These are phyloP conservation scores for Beris chalybata DNA, from an alignment of 2,888 invertebrate species.

Conservation along the genomic window DNA sequence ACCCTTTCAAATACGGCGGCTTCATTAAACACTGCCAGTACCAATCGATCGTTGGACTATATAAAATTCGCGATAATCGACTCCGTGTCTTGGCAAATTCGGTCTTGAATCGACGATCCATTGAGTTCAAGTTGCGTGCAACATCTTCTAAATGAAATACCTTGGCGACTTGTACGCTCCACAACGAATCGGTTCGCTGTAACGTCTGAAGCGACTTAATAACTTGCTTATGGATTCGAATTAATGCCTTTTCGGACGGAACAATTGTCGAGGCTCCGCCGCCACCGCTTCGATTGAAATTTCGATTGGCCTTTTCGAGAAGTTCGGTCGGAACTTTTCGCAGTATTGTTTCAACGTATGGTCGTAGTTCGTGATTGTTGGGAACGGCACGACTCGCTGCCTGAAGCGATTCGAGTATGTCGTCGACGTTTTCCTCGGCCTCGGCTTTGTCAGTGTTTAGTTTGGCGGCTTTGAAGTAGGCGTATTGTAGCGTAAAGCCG, in stretches of 20 bases:
- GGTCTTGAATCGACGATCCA: slow-evolving; percentile 64
- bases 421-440: slow-evolving; percentile 95
- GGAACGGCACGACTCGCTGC: slow-evolving; percentile 77
- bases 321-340: slow-evolving; percentile 83
- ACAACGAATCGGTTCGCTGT: slow-evolving; percentile 92
- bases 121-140: slow-evolving; percentile 68
- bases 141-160: slow-evolving; percentile 87
- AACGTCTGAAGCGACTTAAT: slow-evolving; percentile 90
- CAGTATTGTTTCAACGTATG: slow-evolving; percentile 85
- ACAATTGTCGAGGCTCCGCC: slow-evolving; percentile 61
- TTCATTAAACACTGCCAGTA: slow-evolving; percentile 90
- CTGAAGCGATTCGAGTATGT: slow-evolving; percentile 89
- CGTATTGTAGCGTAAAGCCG: slow-evolving; percentile 79
- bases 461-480: slow-evolving; percentile 93
- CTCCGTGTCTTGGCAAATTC: slow-evolving; percentile 70
- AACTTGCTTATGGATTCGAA: slow-evolving; percentile 89
- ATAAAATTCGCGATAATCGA: slow-evolving; percentile 62
- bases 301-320: slow-evolving; percentile 71
- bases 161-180: slow-evolving; percentile 80
- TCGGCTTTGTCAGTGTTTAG: slow-evolving; percentile 93
- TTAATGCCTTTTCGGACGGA: slow-evolving; percentile 82
- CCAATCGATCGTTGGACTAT: slow-evolving; percentile 82
- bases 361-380: slow-evolving; percentile 72
- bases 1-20: slow-evolving; percentile 72
- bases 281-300: slow-evolving; percentile 47